Base-by-base conservation (phyloP, 2,888 invertebrate species). In the Drosophila lutescens region DNA sequence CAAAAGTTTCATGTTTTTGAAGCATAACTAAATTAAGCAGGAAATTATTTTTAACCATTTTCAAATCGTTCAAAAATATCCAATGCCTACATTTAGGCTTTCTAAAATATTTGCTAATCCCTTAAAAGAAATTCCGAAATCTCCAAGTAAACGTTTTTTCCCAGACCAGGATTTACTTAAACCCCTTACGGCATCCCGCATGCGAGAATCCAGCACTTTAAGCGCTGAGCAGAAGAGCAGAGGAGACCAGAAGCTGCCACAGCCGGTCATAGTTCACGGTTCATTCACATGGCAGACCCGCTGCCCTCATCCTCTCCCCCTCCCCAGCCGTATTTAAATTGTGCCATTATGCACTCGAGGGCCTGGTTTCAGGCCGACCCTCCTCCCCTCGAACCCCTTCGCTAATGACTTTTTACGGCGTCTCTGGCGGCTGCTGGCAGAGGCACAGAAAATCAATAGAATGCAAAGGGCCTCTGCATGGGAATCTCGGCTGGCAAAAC, bases 351-450 rank as follows among this genome's bases (percentile, higher is more conserved):
- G 75, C 80, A 81, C 87, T 79, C 78, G 61, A 76, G 55, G 50
- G 53, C 55, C 57, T 44, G 50, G 49, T 15, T 20, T 15, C 44
- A 8, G 26, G 32, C 32, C 1, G 32, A n/a, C n/a, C n/a, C 53
- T 40, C 40, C 12, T 40, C 50, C 67, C 41, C 34, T 47, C 50
- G 38, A 49, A 26, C 20, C 79, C 79, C 70, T 79, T 74, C 78
- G 84, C 88, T 89, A 86, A 89, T 87, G 85, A 86, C 89, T 87
- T 88, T 83, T 88, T 84, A 86, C 79, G 81, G 73, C 79, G 55
- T 60, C 81, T 65, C 71, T 79, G 83, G 67, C 40, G 36, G 54
- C 56, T 56, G 58, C 49, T 49, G 50, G 57, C 43, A 57, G 63
- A 49, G 58, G 46, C 43, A 49, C 40, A 74, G 61, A 76, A 86